Evolutionary conservation across 2,113 vertebrate genomes (phyloP).

Genomic region (Anolis carolinensis): DNA sequence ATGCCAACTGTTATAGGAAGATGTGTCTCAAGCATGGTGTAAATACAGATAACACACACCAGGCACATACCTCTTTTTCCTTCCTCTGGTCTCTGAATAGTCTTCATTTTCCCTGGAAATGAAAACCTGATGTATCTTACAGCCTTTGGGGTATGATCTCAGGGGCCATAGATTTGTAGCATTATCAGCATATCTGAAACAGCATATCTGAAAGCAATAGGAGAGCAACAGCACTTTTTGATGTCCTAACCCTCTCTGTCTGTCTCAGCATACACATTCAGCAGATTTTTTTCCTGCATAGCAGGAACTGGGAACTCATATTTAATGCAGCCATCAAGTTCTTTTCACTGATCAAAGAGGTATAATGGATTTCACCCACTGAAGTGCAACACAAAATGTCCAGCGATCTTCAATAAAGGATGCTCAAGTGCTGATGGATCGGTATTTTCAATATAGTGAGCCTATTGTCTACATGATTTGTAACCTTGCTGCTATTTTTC

Average conservation of each 20-base stretch:
- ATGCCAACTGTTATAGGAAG: too few relatives aligned
- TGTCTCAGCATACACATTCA: background rate
- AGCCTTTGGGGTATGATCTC: background rate
- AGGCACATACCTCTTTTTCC: too few relatives aligned
- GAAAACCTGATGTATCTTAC: too few relatives aligned
- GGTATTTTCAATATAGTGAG: background rate
- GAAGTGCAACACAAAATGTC: rapidly evolving
- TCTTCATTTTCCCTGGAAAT: too few relatives aligned
- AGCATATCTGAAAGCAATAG: background rate
- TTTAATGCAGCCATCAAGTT: background rate
- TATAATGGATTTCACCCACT: rapidly evolving
- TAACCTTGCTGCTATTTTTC: slow-evolving; percentile 33
- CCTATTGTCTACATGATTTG: slow-evolving; percentile 26
- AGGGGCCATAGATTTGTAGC: background rate
- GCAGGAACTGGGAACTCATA: background rate
- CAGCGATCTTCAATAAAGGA: background rate
- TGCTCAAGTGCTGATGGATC: background rate
- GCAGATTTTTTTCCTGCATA: background rate
- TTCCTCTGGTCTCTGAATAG: too few relatives aligned
- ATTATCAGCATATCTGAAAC: background rate
- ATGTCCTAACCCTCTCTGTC: background rate
- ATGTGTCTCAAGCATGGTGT: too few relatives aligned
- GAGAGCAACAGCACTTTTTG: background rate
- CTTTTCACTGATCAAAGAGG: background rate
- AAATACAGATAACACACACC: too few relatives aligned